Evolutionary conservation across 2,797 vertebrate species (phyloP), one percentile per base, ranked within the genome.

Genomic region (Simalia tracyae): DNA sequence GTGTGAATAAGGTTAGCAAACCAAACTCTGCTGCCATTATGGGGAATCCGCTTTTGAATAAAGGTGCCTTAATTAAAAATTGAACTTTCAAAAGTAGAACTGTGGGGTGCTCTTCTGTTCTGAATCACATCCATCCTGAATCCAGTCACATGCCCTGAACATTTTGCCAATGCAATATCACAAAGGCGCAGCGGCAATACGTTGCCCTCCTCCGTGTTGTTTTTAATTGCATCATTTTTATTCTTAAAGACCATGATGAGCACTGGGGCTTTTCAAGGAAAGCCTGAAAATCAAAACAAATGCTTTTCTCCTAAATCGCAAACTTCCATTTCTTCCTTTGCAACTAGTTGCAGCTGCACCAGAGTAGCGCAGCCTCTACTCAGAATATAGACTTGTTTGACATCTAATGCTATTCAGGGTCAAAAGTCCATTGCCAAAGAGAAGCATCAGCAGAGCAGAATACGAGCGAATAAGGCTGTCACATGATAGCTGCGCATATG

Each of bases 221-320:
- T 95, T 91, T 60, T 88, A 90, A 84, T 84, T 84, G 89, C 91
- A 93, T 94, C 92, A 15, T 93, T 94, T 92, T 87, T 93, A 94
- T 94, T 97, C 96, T 96, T 96, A 96, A 92, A 92, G 84, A 96
- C 90, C 92, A 91, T 0, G 0, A 93, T 90, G 92, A 90, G 93
- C 93, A 81, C 63, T 90, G 92, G 0, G 2, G 93, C 42, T 93
- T 94, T 15, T 59, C 92, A 89, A 31, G 90, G 93, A 91, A 46
- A 94, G 91, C 92, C 88, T 0, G 88, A 91, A 90, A 84, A 91
- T 81, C 46, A 15, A 91, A 90, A 87, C 22, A 50, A 8, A n/a
- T 88, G 86, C 0, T 84, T 57, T 76, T 84, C 63, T 92, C 63
- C 3, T 42, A 54, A 19, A 12, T 57, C 72, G 68, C 64, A 0